A percentile compares a stretch with the other conserved stretches of the same genome.
Evolutionary conservation across 2,797 vertebrate species (phyloP).

Genomic region (Enteromius thamalakanensis): DNA sequence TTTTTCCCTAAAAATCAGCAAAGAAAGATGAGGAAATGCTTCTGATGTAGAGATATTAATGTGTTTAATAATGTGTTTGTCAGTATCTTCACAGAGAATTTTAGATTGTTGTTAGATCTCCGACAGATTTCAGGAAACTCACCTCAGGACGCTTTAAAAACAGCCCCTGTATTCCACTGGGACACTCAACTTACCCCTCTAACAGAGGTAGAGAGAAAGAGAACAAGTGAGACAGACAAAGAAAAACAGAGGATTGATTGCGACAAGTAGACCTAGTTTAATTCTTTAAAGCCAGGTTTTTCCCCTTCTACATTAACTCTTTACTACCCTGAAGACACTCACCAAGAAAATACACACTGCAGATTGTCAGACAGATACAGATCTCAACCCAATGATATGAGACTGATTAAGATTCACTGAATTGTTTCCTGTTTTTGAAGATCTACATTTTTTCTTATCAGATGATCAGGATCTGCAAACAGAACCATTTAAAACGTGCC

Average conservation of each 20-base stretch:
- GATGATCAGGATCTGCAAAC: neutral
- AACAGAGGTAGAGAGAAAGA: conserved; percentile 17
- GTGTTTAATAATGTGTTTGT: neutral
- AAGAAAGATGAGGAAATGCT: neutral
- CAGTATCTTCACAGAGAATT: neutral
- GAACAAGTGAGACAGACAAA: neutral
- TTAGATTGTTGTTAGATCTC: conserved; percentile 10
- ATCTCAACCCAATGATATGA: conserved; percentile 6
- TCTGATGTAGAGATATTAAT: neutral
- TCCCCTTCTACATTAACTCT: neutral
- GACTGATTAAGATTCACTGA: conserved; percentile 9
- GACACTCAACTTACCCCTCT: conserved; percentile 32
- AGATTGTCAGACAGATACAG: neutral
- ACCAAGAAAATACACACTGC: conserved; percentile 8
- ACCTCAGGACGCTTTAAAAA: conserved; percentile 14
- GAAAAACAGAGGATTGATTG: conserved; percentile 2
- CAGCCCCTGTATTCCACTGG: neutral
- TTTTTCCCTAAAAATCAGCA: neutral
- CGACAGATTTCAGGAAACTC: conserved; percentile 28
- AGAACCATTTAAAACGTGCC: conserved; percentile 5
- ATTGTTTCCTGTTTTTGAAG: conserved; percentile 9
- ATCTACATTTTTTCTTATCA: conserved; percentile 11
- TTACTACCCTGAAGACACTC: neutral
- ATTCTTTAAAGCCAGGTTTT: neutral
- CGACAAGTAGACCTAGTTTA: conserved; percentile 18